Conservation (phyloP, 2,797 vertebrate species). For the Coendou prehensilis region DNA sequence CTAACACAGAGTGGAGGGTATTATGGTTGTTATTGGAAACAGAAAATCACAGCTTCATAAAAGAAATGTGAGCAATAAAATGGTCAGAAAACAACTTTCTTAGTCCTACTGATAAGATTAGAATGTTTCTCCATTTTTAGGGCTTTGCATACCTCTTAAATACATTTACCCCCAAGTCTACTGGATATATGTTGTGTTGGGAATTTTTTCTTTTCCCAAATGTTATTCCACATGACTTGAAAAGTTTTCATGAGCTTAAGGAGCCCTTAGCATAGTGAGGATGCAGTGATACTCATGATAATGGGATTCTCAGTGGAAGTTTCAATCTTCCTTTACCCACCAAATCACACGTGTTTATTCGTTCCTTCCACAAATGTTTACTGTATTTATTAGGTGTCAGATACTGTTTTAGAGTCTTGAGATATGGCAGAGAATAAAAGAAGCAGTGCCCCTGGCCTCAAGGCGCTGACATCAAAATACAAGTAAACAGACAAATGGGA, state of each 20-base stretch:
- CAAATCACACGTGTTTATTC: background rate
- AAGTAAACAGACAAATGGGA: background rate
- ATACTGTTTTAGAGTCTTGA: background rate
- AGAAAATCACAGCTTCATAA: background rate
- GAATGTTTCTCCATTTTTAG: background rate
- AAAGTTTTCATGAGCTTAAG: background rate
- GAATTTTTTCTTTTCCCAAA: background rate
- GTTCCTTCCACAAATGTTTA: background rate
- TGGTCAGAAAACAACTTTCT: background rate
- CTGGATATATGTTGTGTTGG: background rate
- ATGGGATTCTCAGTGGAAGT: background rate
- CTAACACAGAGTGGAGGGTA: background rate
- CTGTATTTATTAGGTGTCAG: background rate
- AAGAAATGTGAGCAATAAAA: background rate
- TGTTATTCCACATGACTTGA: background rate
- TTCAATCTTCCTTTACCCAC: background rate
- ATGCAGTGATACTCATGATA: background rate
- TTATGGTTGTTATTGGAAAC: background rate
- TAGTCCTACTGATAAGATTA: background rate
- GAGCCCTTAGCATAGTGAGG: background rate
- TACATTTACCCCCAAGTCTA: background rate
- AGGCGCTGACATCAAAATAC: background rate
- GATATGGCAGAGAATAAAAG: background rate
- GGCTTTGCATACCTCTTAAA: background rate
- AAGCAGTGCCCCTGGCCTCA: background rate